Percentiles rank a stretch among this genome's conserved stretches.
Evolutionary conservation across 2,888 invertebrate species (phyloP).

Genomic region (Scelioninae gen. 1): DNA sequence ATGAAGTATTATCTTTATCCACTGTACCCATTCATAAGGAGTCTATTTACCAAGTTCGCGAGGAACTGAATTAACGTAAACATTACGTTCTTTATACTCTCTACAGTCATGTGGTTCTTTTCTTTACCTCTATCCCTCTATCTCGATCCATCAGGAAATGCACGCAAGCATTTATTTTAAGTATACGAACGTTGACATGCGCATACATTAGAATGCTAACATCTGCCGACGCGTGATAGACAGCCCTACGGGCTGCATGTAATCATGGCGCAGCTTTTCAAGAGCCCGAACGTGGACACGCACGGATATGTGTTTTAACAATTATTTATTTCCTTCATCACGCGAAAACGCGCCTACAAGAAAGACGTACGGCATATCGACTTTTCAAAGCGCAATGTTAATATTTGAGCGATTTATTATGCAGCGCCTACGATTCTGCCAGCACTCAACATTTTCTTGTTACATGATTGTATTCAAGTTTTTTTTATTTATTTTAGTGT

Average conservation of each 20-base stretch:
- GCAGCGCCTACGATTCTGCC: conserved; percentile 38
- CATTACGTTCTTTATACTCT: conserved; percentile 58
- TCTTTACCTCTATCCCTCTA: conserved; percentile 69
- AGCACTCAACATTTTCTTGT: conserved; percentile 15
- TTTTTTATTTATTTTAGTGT: not conserved
- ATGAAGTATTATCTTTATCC: conserved; percentile 24
- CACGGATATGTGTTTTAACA: conserved; percentile 68
- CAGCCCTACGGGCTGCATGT: conserved; percentile 73
- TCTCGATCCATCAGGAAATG: conserved; percentile 73
- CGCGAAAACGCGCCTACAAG: conserved; percentile 60
- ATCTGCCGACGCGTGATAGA: conserved; percentile 77
- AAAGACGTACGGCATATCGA: conserved; percentile 56
- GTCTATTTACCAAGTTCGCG: conserved; percentile 44
- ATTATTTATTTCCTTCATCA: conserved; percentile 70
- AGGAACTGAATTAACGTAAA: conserved; percentile 66
- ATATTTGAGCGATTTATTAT: conserved; percentile 66
- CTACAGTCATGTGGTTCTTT: conserved; percentile 61
- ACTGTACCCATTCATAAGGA: conserved; percentile 29
- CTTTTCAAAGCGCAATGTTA: conserved; percentile 51
- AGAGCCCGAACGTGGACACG: conserved; percentile 69
- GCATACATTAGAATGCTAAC: conserved; percentile 79
- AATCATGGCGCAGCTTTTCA: conserved; percentile 74
- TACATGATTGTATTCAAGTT: not conserved
- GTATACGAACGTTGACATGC: conserved; percentile 77
- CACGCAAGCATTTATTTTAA: conserved; percentile 72